Base-by-base conservation (phyloP, 1,140 invertebrate species). In the Tetramorium parvispinum region DNA sequence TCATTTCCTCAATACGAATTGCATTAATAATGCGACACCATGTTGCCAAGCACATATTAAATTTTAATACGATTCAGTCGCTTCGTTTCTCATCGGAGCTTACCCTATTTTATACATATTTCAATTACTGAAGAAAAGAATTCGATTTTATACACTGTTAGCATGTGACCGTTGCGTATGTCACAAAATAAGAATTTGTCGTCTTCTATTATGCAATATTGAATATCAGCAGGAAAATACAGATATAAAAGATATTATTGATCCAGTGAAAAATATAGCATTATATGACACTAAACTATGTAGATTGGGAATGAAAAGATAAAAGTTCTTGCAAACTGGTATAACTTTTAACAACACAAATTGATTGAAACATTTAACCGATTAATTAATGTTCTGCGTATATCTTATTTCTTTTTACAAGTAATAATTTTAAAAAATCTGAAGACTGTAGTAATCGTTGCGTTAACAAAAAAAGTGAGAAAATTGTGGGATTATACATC, bases 11-110 rank as follows among this genome's bases (percentile, higher is more conserved):
- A 63, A 27, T 63, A 32, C 4, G 11, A 46, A 8, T 7, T 81
- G 32, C 63, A 68, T 79, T 70, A 81, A 0, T 70, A 70, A 70
- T 51, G 40, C 1, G 5, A 13, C 24, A 71, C 10, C 51, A 55
- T 3, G 21, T 43, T 40, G 32, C 53, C 51, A 49, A 24, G 10
- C 13, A 11, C 27, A 68, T 24, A 4, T 81, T 70, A 70, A 81
- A 55, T 24, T 81, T 81, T 81, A 81, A 81, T 53, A 37, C 21
- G 10, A 3, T 49, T 21, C 16, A 46, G 18, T 32, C 5, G 24
- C 11, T 0, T 24, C 40, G 16, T 8, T 7, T 65, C 18, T 40
- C 1, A 65, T 24, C 65, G 40, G n/a, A 77, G 10, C 1, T 10
- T 16, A 1, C 43, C 0, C 1, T 46, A 11, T 46, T 4, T 4